Percentiles rank a stretch among this genome's conserved stretches.
These are phyloP conservation scores for Tauraco hartlaubi DNA, from an alignment of 2,797 vertebrate species.

Conservation along the genomic window DNA sequence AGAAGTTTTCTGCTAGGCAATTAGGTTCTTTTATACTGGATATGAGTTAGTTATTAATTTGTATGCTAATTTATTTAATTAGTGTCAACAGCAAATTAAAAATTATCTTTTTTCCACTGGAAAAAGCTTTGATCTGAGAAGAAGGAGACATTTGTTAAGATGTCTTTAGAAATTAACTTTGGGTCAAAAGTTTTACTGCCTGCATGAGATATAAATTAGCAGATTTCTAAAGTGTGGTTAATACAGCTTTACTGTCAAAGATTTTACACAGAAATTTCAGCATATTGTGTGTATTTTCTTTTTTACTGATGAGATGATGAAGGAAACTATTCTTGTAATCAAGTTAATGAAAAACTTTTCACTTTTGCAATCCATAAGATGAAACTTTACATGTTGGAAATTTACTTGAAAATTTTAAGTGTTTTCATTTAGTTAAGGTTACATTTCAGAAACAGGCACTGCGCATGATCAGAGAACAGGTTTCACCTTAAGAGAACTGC, in stretches of 20 bases:
- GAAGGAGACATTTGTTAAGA: neutral
- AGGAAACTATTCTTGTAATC: neutral
- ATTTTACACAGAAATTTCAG: neutral
- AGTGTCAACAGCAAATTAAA: neutral
- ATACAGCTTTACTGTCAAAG: neutral
- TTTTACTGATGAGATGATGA: neutral
- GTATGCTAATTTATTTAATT: neutral
- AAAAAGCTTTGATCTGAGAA: neutral
- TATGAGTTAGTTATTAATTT: neutral
- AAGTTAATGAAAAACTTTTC: neutral
- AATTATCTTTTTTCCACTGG: neutral
- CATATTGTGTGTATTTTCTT: neutral
- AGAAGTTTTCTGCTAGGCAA: neutral
- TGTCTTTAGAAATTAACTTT: neutral
- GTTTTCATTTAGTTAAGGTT: neutral
- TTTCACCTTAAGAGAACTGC: neutral
- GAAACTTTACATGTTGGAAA: neutral
- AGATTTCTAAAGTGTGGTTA: neutral
- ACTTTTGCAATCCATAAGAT: neutral
- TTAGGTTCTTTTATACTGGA: rapidly evolving
- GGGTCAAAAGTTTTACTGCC: neutral
- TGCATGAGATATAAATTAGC: neutral
- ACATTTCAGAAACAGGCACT: neutral
- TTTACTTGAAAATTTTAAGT: neutral
- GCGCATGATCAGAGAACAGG: neutral